Percentiles rank a stretch among this genome's conserved stretches.
phyloP scores from a whole-genome alignment of 2,888 invertebrate species.

The Machimus atricapillus region DNA sequence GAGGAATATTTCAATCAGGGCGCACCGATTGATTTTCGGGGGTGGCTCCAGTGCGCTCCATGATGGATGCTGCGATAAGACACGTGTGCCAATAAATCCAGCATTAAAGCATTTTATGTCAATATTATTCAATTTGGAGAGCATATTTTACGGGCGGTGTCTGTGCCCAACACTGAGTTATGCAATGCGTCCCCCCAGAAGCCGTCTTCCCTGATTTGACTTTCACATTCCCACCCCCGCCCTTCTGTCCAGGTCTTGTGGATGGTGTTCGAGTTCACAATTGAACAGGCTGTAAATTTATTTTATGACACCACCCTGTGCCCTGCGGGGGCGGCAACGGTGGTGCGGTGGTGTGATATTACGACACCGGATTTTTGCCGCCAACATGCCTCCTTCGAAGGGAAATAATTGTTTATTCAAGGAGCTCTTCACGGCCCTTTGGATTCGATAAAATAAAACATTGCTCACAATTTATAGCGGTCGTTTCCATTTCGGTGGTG shows the following conservation, averaged over 20 bases:
- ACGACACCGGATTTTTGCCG: neutral
- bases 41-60: neutral
- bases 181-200: neutral
- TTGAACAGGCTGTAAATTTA: neutral
- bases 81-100: neutral
- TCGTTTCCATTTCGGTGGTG: neutral
- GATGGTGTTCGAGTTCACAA: neutral
- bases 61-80: neutral
- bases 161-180: neutral
- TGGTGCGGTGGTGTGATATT: neutral
- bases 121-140: slow-evolving; percentile 17
- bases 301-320: neutral
- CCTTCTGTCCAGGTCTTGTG: neutral
- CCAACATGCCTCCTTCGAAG: neutral
- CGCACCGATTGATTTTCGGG: neutral
- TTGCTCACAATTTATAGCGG: neutral
- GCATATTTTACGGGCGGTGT: slow-evolving; percentile 1
- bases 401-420: neutral
- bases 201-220: slow-evolving; percentile 7
- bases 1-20: neutral
- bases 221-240: neutral
- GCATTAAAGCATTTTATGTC: slow-evolving; percentile 19
- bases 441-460: neutral
- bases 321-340: neutral
- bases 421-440: neutral